A percentile compares a stretch with the other conserved stretches of the same genome.
Evolutionary conservation across 2,113 vertebrate species (phyloP).

Genomic region (Aplodontia rufa): DNA sequence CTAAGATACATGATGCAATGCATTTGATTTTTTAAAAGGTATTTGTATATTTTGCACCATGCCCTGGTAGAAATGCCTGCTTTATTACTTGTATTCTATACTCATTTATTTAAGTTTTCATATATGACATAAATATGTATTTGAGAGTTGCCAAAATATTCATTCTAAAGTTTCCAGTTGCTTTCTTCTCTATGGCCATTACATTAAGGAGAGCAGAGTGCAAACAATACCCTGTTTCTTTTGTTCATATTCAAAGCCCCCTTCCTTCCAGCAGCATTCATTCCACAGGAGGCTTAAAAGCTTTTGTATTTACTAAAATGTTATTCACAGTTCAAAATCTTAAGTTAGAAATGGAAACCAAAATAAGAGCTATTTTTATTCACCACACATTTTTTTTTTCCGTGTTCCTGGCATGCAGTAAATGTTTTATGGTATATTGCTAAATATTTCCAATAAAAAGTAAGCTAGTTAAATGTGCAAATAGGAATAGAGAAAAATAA

Average conservation of each 20-base stretch:
- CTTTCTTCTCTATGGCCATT: neutral
- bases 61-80: neutral
- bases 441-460: conserved; percentile 5
- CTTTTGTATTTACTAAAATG: conserved; percentile 32
- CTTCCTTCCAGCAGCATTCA: neutral
- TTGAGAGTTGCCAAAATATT: neutral
- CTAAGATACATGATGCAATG: neutral
- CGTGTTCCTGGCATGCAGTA: neutral
- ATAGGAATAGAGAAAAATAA: neutral
- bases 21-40: neutral
- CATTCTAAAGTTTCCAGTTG: neutral
- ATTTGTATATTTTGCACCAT: neutral
- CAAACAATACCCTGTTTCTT: neutral
- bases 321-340: conserved; percentile 21
- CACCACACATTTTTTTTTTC: neutral
- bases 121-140: neutral
- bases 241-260: neutral
- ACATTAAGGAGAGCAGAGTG: neutral
- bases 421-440: neutral
- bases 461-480: neutral
- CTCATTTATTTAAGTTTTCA: neutral
- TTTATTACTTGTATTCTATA: neutral
- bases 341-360: conserved; percentile 30
- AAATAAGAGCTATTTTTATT: conserved; percentile 39
- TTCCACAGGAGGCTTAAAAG: neutral